Conservation (phyloP, 1,140 invertebrate species). For the Zaprionus vittiger region DNA sequence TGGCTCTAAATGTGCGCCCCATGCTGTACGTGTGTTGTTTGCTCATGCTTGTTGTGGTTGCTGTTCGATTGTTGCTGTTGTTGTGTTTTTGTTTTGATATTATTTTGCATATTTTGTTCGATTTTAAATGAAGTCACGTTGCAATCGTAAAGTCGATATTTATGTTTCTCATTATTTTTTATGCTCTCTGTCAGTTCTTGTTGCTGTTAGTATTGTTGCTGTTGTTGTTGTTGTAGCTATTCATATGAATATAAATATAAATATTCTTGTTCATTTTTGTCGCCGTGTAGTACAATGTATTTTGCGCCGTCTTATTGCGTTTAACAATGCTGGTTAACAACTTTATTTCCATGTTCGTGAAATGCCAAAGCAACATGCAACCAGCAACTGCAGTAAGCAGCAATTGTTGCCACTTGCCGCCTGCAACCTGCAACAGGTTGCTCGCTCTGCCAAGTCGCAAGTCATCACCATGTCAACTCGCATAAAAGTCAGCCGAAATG, state of each 20-base stretch:
- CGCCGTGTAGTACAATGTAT: conserved; percentile 47
- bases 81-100: conserved; percentile 40
- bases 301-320: conserved; percentile 50
- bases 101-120: conserved; percentile 82
- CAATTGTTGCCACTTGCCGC: conserved; percentile 26
- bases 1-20: conserved; percentile 48
- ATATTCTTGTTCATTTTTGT: conserved; percentile 51
- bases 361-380: conserved; percentile 58
- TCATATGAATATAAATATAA: conserved; percentile 45
- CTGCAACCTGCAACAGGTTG: conserved; percentile 3
- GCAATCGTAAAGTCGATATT: conserved; percentile 81
- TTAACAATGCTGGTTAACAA: conserved; percentile 64
- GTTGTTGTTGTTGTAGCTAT: conserved; percentile 33
- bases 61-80: conserved; percentile 13
- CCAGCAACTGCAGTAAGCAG: not conserved
- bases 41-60: not conserved
- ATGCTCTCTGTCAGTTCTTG: conserved; percentile 66
- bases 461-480: conserved; percentile 50
- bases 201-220: conserved; percentile 29
- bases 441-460: conserved; percentile 29
- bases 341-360: conserved; percentile 58
- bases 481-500: conserved; percentile 49
- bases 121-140: conserved; percentile 82
- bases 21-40: conserved; percentile 34
- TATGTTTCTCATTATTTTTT: conserved; percentile 83